Evolutionary conservation across 2,113 vertebrate genomes (phyloP).

Genomic region (Benitochromis conjunctus): DNA sequence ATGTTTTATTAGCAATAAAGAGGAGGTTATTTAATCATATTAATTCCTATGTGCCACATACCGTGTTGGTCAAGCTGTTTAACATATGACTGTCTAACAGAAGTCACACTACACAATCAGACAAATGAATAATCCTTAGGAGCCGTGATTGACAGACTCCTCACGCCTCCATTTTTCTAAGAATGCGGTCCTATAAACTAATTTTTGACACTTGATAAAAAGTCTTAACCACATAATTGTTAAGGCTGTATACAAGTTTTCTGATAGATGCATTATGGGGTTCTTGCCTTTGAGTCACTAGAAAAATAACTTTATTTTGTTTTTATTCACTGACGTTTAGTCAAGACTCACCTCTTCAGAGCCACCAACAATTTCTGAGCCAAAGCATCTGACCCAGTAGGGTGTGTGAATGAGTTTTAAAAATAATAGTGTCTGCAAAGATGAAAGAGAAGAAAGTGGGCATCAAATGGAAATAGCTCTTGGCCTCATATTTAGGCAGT

Average conservation of each 20-base stretch:
- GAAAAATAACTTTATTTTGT: not conserved
- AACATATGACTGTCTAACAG: not conserved
- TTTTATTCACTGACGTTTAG: no score
- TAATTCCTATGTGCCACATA: not conserved
- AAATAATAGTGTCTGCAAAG: not conserved
- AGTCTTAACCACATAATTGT: conserved; percentile 7
- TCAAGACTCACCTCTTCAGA: not conserved
- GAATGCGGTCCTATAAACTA: not conserved
- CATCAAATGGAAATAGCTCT: not conserved
- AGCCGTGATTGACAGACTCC: not conserved
- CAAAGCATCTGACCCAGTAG: not conserved
- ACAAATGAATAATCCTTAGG: not conserved
- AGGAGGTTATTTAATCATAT: not conserved
- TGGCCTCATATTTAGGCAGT: not conserved
- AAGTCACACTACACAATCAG: not conserved
- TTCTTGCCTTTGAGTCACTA: not conserved
- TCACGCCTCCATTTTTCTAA: not conserved
- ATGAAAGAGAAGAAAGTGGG: not conserved
- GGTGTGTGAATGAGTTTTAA: not conserved
- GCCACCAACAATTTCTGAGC: not conserved
- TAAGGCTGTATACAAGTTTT: not conserved
- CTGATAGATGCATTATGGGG: not conserved
- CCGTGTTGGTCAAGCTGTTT: not conserved
- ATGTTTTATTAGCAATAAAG: not conserved
- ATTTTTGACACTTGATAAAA: conserved; percentile 7